Evolutionary conservation across 2,888 invertebrate genomes (phyloP), one percentile per base, ranked within the genome.

Genomic region (Tipula helvola): DNA sequence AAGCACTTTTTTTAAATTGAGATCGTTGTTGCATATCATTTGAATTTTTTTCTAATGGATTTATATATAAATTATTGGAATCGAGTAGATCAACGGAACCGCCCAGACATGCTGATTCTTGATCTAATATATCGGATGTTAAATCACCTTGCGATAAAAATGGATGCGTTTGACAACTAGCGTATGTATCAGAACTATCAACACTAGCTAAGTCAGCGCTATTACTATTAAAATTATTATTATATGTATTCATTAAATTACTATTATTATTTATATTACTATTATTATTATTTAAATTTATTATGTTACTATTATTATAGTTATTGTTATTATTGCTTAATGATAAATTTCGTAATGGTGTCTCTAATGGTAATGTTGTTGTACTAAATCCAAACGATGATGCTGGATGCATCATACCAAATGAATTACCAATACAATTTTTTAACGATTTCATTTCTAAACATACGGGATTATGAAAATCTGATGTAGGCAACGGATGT

Each of bases 121-220:
- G 91, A 88, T 91, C 91, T 44, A 89, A 90, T 91, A 92, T 92
- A 87, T 91, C 91, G 90, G 92, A 92, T 89, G 94, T 94, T 90
- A 95, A 93, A 92, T 95, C 95, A 91, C 94, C 95, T 93, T 96
- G 96, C 90, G 97, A 97, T 92, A 96, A 95, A 93, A 96, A 97
- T 90, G 97, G 97, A 93, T 98, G 97, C 90, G 98, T 98, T 93
- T 97, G 96, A 93, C 98, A 98, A 92, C 97, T 98, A 92, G 97
- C 97, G 93, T 97, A 98, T 89, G 98, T 98, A 92, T 98, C 98
- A 90, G 97, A 96, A 93, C 97, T 95, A 93, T 94, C 94, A 89
- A 94, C 93, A 89, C 93, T 94, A 88, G 93, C 93, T 89, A 93
- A 89, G 88, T 93, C 93, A 41, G 91, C 92, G 89, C 91, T 92